A percentile compares a stretch with the other conserved stretches of the same genome.
Conservation (phyloP, 1,140 invertebrate species). For the Drosophila pseudoananassae region DNA sequence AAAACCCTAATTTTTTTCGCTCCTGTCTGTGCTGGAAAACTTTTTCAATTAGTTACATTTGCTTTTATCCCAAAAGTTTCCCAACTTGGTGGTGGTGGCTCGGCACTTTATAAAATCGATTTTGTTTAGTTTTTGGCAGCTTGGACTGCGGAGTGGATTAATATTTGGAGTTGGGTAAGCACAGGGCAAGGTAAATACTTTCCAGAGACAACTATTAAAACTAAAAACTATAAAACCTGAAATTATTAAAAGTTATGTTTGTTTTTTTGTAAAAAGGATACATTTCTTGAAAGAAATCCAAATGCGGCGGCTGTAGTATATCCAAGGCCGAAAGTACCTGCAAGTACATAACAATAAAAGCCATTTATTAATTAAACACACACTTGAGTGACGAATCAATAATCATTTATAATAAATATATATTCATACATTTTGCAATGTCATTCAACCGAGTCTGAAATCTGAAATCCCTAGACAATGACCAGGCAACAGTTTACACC, state of each 20-base stretch:
- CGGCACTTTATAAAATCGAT: slow-evolving; percentile 28
- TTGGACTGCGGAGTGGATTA: slow-evolving; percentile 4
- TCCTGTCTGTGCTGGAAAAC: slow-evolving; percentile 59
- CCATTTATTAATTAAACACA: slow-evolving; percentile 40
- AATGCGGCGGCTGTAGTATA: slow-evolving; percentile 97
- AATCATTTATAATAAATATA: slow-evolving; percentile 20
- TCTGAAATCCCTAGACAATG: slow-evolving; percentile 40
- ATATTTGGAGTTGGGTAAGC: slow-evolving; percentile 2
- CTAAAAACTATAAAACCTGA: not conserved
- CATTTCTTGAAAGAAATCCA: slow-evolving; percentile 99
- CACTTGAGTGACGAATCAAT: slow-evolving; percentile 7
- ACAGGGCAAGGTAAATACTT: not conserved
- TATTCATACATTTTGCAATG: not conserved
- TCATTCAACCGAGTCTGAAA: slow-evolving; percentile 22
- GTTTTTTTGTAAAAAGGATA: slow-evolving; percentile 90
- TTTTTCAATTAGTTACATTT: slow-evolving; percentile 71
- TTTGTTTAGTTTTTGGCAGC: slow-evolving; percentile 6
- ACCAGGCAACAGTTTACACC: slow-evolving; percentile 62
- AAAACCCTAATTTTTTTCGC: slow-evolving; percentile 9
- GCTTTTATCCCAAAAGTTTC: slow-evolving; percentile 57
- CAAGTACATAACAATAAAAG: slow-evolving; percentile 82
- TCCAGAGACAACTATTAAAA: not conserved
- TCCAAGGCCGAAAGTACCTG: slow-evolving; percentile 98
- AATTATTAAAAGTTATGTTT: slow-evolving; percentile 1
- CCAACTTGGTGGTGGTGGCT: slow-evolving; percentile 17